A percentile compares a stretch with the other conserved stretches of the same genome.
Evolutionary conservation across 2,113 vertebrate genomes (phyloP).

Genomic region (Jaculus jaculus): DNA sequence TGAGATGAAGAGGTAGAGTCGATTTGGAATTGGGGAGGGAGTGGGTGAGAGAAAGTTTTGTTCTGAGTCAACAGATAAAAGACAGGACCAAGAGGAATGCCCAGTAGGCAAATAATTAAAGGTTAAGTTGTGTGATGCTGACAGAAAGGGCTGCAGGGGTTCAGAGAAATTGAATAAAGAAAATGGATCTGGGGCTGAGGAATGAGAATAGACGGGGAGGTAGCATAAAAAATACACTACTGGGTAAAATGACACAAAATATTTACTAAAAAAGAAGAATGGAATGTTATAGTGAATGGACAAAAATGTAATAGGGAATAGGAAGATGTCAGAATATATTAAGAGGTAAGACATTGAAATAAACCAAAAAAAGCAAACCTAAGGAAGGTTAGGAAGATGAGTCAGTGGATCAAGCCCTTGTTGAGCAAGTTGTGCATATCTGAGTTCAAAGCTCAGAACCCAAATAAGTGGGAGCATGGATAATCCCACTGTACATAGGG

Average conservation of each 20-base stretch:
- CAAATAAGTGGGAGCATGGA: too few relatives aligned
- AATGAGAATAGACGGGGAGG: slow-evolving; percentile 7
- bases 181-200: background rate
- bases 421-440: too few relatives aligned
- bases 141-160: slow-evolving; percentile 30
- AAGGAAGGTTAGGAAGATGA: too few relatives aligned
- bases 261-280: slow-evolving; percentile 46
- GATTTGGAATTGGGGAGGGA: slow-evolving; percentile 3
- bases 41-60: background rate
- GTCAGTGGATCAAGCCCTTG: too few relatives aligned
- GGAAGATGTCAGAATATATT: background rate
- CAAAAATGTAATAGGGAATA: background rate
- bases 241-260: slow-evolving; percentile 16
- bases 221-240: background rate
- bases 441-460: too few relatives aligned
- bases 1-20: background rate
- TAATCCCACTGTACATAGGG: too few relatives aligned
- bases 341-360: background rate
- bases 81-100: slow-evolving; percentile 34
- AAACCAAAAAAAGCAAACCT: background rate
- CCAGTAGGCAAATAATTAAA: slow-evolving; percentile 55
- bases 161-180: slow-evolving; percentile 50
- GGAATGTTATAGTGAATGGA: background rate
- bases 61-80: slow-evolving; percentile 42
- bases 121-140: slow-evolving; percentile 43